Evolutionary conservation across 1,140 invertebrate species (phyloP).

Genomic region (Saccostrea cuccullata): DNA sequence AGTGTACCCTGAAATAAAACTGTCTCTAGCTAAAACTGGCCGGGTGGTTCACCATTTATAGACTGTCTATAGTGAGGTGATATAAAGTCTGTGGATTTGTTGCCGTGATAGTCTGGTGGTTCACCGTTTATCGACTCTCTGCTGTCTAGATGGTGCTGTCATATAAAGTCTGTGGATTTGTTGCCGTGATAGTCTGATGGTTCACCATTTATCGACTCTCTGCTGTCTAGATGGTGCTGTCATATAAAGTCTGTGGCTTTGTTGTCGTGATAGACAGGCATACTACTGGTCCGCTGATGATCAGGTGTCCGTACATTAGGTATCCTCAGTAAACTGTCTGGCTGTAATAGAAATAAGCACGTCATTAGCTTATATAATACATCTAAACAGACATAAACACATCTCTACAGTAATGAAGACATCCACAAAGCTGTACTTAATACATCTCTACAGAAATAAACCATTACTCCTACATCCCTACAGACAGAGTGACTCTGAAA

Average conservation of each 20-base stretch:
- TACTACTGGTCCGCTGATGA: conserved; percentile 49
- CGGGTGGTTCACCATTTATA: not conserved
- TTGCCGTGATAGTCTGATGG: conserved; percentile 54
- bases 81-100: conserved; percentile 51
- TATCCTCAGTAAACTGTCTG: conserved; percentile 44
- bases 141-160: not conserved
- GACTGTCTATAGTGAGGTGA: not conserved
- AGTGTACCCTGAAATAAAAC: not conserved
- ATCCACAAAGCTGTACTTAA: too few species aligned
- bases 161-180: conserved; percentile 50
- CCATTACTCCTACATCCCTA: not conserved
- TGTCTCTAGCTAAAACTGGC: not conserved
- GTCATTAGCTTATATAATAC: not conserved
- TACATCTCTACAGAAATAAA: too few species aligned
- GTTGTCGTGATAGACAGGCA: conserved; percentile 58
- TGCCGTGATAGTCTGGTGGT: conserved; percentile 53
- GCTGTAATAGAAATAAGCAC: conserved; percentile 43
- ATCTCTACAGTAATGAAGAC: not conserved
- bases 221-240: not conserved
- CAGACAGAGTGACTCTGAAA: too few species aligned
- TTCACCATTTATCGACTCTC: not conserved
- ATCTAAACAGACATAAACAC: not conserved
- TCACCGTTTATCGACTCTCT: not conserved
- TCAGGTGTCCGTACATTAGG: conserved; percentile 53
- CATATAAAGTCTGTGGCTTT: conserved; percentile 52